phyloP scores from a whole-genome alignment of 2,113 vertebrate genomes.

The Trinectes maculatus region DNA sequence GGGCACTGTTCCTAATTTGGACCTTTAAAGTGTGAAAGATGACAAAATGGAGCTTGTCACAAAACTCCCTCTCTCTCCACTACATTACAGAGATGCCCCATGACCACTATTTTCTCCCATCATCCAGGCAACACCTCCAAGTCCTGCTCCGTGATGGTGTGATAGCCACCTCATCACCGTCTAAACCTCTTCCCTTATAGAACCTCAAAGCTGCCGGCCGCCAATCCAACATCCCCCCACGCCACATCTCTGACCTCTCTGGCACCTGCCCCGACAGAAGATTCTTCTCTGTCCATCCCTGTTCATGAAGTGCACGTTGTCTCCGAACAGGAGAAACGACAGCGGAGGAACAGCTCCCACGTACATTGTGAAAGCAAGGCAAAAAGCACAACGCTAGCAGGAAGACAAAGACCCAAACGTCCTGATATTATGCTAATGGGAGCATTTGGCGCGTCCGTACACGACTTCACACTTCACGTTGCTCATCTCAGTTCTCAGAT shows the following conservation, averaged over 20 bases:
- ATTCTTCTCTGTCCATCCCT: constrained; percentile 6
- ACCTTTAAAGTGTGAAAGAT: constrained; percentile 65
- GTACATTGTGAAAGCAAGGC: constrained; percentile 44
- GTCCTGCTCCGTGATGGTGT: constrained; percentile 59
- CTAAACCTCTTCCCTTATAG: constrained; percentile 43
- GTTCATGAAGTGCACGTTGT: constrained; percentile 31
- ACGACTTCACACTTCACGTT: constrained; percentile 69
- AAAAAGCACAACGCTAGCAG: constrained; percentile 40
- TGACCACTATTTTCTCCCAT: constrained; percentile 77
- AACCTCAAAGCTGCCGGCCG: constrained; percentile 47
- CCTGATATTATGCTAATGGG: constrained; percentile 68
- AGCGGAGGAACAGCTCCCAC: constrained; percentile 16
- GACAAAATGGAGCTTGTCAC: constrained; percentile 66
- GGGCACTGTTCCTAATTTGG: constrained; percentile 62
- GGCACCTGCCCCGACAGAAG: constrained; percentile 30
- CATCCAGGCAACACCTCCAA: constrained; percentile 58
- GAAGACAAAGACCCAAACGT: constrained; percentile 64
- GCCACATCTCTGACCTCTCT: constrained; percentile 56
- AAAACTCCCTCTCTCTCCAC: constrained; percentile 59
- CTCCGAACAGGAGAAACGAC: constrained; percentile 16
- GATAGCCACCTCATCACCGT: constrained; percentile 51
- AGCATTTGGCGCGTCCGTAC: constrained; percentile 67
- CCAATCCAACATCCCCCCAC: constrained; percentile 17
- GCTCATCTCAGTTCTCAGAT: constrained; percentile 71
- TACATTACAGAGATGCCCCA: constrained; percentile 64